Evolutionary conservation across 2,888 invertebrate species (phyloP).

Genomic region (Scaptomyza flava): DNA sequence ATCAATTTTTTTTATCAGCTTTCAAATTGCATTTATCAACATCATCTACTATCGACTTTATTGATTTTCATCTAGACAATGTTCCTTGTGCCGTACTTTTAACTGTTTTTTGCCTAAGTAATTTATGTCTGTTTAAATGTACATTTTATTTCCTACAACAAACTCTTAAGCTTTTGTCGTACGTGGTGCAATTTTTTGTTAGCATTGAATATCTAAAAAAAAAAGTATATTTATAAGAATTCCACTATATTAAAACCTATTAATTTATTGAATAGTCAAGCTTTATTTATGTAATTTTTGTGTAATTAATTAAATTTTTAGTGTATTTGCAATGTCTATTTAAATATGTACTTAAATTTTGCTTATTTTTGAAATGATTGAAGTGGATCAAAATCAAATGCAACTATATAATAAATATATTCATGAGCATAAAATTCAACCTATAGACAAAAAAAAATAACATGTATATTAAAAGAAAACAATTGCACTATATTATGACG

Average conservation of each 20-base stretch:
- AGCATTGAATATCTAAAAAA: slow-evolving; percentile 25
- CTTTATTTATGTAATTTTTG: slow-evolving; percentile 63
- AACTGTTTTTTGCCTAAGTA: slow-evolving; percentile 36
- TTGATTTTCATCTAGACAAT: slow-evolving; percentile 17
- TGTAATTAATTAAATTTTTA: slow-evolving; percentile 33
- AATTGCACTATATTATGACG: slow-evolving; percentile 9
- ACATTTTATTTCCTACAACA: not conserved
- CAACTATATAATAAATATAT: slow-evolving; percentile 15
- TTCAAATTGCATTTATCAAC: slow-evolving; percentile 30
- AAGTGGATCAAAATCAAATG: slow-evolving; percentile 21
- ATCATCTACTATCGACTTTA: slow-evolving; percentile 8
- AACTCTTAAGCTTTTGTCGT: slow-evolving; percentile 1
- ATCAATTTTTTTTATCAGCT: slow-evolving; percentile 36
- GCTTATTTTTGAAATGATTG: slow-evolving; percentile 6
- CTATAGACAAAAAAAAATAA: slow-evolving; percentile 31
- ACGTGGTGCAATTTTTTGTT: not conserved
- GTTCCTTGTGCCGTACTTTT: slow-evolving; percentile 72
- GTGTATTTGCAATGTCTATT: slow-evolving; percentile 39
- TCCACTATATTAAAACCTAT: slow-evolving; percentile 18
- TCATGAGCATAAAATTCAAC: slow-evolving; percentile 26
- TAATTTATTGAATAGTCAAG: slow-evolving; percentile 45
- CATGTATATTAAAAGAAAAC: slow-evolving; percentile 30
- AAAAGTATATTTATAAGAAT: not conserved
- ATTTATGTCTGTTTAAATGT: slow-evolving; percentile 20
- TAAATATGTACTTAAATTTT: slow-evolving; percentile 17